phyloP scores from a whole-genome alignment of 2,797 vertebrate genomes.

The Linurgus olivaceus region DNA sequence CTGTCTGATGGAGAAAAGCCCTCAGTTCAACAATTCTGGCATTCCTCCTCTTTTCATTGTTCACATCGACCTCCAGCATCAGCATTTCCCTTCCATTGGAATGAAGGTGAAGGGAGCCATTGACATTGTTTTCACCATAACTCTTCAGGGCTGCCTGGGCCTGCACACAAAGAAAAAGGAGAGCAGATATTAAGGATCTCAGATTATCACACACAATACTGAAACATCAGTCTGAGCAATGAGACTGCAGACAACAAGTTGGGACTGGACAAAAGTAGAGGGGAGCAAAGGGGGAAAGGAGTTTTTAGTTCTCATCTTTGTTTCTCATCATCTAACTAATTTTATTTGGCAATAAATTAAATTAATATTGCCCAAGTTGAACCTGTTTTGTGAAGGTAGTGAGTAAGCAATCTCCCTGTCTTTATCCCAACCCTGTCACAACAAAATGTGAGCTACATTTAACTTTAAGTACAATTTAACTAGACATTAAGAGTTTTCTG shows the following conservation, averaged over 20 bases:
- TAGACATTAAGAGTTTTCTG: not conserved
- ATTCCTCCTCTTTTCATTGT: slow-evolving; percentile 53
- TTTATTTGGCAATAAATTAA: not conserved
- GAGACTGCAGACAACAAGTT: not conserved
- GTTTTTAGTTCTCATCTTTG: not conserved
- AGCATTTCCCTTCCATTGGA: slow-evolving; percentile 69
- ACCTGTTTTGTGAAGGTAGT: not conserved
- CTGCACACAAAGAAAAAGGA: slow-evolving; percentile 47
- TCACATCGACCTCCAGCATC: slow-evolving; percentile 69
- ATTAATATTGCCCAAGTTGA: not conserved
- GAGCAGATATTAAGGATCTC: not conserved
- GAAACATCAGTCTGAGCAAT: not conserved
- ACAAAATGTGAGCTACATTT: not conserved
- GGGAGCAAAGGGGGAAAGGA: not conserved
- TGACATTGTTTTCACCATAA: slow-evolving; percentile 49
- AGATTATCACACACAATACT: not conserved
- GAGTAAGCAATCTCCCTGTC: not conserved
- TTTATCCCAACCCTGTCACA: not conserved
- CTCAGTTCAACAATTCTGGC: slow-evolving; percentile 45
- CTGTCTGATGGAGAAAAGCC: slow-evolving; percentile 74
- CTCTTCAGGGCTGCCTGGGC: slow-evolving; percentile 64
- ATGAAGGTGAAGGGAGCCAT: slow-evolving; percentile 73
- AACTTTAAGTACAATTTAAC: not conserved
- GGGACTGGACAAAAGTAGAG: not conserved
- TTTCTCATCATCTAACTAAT: not conserved